A percentile compares a stretch with the other conserved stretches of the same genome.
phyloP scores from a whole-genome alignment of 2,797 vertebrate genomes.

The Linurgus olivaceus region DNA sequence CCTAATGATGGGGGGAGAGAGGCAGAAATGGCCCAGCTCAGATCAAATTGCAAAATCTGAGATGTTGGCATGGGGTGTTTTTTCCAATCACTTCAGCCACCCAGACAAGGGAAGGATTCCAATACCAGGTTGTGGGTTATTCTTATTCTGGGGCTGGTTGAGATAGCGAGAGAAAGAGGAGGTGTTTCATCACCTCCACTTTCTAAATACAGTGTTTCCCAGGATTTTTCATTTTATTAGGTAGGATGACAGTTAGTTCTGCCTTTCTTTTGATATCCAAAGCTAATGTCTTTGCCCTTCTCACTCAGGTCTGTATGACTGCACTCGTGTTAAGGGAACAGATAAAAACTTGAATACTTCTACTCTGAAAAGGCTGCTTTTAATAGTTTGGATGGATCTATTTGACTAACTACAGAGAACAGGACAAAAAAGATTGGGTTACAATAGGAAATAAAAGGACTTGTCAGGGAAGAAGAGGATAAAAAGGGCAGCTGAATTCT shows the following conservation, averaged over 20 bases:
- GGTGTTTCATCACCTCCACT: neutral
- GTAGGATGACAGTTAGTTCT: neutral
- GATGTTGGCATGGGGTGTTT: neutral
- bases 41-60: neutral
- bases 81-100: neutral
- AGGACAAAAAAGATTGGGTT: neutral
- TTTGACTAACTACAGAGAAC: neutral
- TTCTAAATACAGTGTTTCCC: neutral
- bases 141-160: neutral
- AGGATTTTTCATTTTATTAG: neutral
- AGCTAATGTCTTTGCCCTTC: slow-evolving; percentile 17
- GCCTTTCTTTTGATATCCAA: neutral
- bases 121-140: neutral
- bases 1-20: neutral
- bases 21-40: neutral
- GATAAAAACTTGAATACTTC: neutral
- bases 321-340: neutral
- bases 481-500: neutral
- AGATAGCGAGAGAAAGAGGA: neutral
- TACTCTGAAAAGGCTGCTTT: neutral
- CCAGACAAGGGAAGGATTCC: neutral
- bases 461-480: neutral
- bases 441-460: neutral
- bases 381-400: neutral
- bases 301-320: neutral